Conservation (phyloP, 2,797 vertebrate genomes). For the Intellagama lesueurii region DNA sequence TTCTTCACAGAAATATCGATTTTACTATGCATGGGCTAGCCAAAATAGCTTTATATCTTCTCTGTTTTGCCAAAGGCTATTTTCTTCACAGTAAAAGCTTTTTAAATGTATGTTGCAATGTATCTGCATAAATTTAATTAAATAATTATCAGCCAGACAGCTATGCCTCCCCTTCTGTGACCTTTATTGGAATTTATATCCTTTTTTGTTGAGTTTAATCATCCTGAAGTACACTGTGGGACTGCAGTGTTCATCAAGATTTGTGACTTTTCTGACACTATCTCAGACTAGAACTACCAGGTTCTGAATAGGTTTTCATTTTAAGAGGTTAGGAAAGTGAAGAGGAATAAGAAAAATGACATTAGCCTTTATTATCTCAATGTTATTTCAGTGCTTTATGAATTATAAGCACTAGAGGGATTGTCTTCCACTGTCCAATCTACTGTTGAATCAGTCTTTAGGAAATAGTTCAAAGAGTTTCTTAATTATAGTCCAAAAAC, state of each 20-base stretch:
- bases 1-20: neutral
- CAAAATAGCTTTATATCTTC: neutral
- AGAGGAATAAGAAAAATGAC: slow-evolving; percentile 1
- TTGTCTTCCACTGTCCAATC: neutral
- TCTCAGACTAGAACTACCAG: slow-evolving; percentile 9
- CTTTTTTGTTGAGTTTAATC: slow-evolving; percentile 33
- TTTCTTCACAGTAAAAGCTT: neutral
- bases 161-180: slow-evolving; percentile 23
- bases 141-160: slow-evolving; percentile 10
- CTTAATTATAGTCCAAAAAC: neutral
- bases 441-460: slow-evolving; percentile 3
- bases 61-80: neutral
- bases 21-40: slow-evolving; percentile 7
- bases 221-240: neutral
- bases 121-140: slow-evolving; percentile 44
- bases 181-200: slow-evolving; percentile 39
- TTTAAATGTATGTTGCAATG: neutral
- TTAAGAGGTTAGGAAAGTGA: slow-evolving; percentile 1
- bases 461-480: neutral
- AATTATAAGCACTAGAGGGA: neutral
- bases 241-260: slow-evolving; percentile 29
- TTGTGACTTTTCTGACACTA: slow-evolving; percentile 23
- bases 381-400: slow-evolving; percentile 5
- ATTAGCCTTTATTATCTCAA: neutral
- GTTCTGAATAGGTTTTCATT: slow-evolving; percentile 1